These are phyloP conservation scores for Drosophila meridiana DNA, from an alignment of 2,888 invertebrate species.

Conservation along the genomic window DNA sequence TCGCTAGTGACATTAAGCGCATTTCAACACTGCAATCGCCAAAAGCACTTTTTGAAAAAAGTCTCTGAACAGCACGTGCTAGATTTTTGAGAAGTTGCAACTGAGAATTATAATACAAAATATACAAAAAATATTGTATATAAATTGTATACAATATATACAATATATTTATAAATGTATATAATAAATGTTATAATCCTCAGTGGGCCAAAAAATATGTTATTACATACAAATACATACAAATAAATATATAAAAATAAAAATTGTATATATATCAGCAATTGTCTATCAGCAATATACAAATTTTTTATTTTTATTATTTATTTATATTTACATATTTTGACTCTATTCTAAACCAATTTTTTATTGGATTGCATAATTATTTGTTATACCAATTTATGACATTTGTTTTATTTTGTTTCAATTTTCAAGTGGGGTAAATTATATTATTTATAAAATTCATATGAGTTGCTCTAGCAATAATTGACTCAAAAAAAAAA, in stretches of 20 bases:
- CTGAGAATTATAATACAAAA: background rate
- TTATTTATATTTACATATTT: too few species aligned
- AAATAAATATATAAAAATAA: background rate
- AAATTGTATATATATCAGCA: background rate
- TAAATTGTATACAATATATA: background rate
- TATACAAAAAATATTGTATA: background rate
- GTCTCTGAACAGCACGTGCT: constrained; percentile 39
- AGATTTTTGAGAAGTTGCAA: background rate
- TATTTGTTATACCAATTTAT: background rate
- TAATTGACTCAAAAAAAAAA: background rate
- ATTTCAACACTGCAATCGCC: constrained; percentile 57
- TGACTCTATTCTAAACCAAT: too few species aligned
- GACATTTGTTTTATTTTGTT: background rate
- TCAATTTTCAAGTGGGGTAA: background rate
- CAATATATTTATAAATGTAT: background rate
- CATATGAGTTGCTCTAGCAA: background rate
- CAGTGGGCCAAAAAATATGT: too few species aligned
- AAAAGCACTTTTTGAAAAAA: constrained; percentile 41
- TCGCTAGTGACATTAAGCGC: constrained; percentile 69
- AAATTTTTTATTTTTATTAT: too few species aligned
- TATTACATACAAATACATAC: too few species aligned
- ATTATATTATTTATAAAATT: background rate
- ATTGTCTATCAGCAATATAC: background rate
- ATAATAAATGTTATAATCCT: too few species aligned
- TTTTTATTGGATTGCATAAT: background rate